phyloP scores from a whole-genome alignment of 1,140 invertebrate species.

The Lasioglossum baleicum region DNA sequence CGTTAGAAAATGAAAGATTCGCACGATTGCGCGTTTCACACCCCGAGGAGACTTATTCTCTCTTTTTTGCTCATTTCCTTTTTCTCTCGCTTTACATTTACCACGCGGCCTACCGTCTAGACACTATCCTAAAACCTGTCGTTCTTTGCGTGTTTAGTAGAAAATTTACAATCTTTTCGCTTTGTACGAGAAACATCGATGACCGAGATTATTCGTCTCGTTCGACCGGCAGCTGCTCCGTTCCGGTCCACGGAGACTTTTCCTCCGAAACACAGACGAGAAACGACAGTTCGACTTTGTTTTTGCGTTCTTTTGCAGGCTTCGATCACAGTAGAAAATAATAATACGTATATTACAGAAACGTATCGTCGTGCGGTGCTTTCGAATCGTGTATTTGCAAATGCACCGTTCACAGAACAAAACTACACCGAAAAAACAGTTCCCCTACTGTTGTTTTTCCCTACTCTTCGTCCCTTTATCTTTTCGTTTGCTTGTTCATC shows the following conservation, averaged over 20 bases:
- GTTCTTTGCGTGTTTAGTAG: slow-evolving; percentile 63
- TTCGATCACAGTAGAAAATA: slow-evolving; percentile 42
- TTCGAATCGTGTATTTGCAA: slow-evolving; percentile 1
- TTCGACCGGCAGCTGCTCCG: slow-evolving; percentile 29
- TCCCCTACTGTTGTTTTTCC: not conserved
- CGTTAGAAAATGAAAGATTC: not conserved
- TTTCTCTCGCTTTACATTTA: slow-evolving; percentile 22
- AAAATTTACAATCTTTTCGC: slow-evolving; percentile 73
- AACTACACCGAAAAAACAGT: slow-evolving; percentile 15
- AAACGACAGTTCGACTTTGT: not conserved
- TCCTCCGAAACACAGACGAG: not conserved
- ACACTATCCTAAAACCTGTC: slow-evolving; percentile 62
- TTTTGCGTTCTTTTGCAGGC: not conserved
- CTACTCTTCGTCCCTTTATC: not conserved
- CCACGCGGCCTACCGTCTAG: slow-evolving; percentile 43
- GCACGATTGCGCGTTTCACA: slow-evolving; percentile 16
- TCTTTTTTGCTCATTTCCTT: no score
- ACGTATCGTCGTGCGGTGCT: not conserved
- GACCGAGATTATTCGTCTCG: slow-evolving; percentile 63
- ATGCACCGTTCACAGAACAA: slow-evolving; percentile 24
- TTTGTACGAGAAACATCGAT: slow-evolving; percentile 78
- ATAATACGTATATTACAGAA: slow-evolving; percentile 21
- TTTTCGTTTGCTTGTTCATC: not conserved
- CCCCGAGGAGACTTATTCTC: slow-evolving; percentile 24
- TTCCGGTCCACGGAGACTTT: slow-evolving; percentile 65